Evolutionary conservation across 2,888 invertebrate species (phyloP).

Genomic region (Podabrus alpinus): DNA sequence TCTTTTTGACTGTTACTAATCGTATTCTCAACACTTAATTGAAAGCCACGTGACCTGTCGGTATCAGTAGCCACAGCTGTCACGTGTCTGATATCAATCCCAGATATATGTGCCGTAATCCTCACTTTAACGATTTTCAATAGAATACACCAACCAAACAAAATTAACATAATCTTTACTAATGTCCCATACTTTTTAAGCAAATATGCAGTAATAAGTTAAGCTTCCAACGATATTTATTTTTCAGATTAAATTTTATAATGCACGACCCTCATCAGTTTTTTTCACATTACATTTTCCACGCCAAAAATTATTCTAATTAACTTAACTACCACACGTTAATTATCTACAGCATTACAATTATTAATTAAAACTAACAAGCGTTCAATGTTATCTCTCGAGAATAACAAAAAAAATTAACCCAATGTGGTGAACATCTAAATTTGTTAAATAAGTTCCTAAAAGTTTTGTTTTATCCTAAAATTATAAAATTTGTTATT

Average conservation of each 20-base stretch:
- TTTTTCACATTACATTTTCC: neutral
- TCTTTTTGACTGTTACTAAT: conserved; percentile 30
- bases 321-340: neutral
- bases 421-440: neutral
- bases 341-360: neutral
- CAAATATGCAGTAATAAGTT: neutral
- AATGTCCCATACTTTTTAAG: conserved; percentile 16
- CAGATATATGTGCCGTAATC: conserved; percentile 48
- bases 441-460: neutral
- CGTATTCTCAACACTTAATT: conserved; percentile 38
- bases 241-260: neutral
- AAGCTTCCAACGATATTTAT: neutral
- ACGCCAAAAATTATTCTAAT: neutral
- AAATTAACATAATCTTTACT: conserved; percentile 33
- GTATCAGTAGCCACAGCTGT: conserved; percentile 54
- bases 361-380: neutral
- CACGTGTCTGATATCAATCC: conserved; percentile 52
- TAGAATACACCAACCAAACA: conserved; percentile 26
- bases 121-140: conserved; percentile 34
- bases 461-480: neutral
- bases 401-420: neutral
- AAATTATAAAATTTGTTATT: neutral
- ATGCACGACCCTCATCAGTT: neutral
- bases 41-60: conserved; percentile 53
- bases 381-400: neutral